phyloP scores from a whole-genome alignment of 2,113 vertebrate species.

The Labeo rohita region DNA sequence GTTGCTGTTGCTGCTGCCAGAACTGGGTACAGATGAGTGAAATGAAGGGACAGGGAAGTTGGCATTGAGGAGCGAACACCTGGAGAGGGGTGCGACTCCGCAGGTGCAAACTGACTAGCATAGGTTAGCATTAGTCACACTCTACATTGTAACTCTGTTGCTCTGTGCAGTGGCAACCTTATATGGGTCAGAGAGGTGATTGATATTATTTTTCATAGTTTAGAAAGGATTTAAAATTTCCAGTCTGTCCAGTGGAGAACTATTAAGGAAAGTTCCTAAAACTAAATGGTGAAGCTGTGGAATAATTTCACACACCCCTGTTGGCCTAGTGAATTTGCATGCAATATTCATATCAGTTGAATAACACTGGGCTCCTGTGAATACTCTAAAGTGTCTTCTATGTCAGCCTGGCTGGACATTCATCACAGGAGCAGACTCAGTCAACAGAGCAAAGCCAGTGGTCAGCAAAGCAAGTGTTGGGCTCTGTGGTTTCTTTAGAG shows the following conservation, averaged over 20 bases:
- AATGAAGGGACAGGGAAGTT: constrained; percentile 5
- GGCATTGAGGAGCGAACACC: background rate
- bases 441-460: constrained; percentile 44
- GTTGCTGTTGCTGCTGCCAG: constrained; percentile 60
- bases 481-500: constrained; percentile 31
- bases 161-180: background rate
- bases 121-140: background rate
- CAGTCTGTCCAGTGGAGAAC: background rate
- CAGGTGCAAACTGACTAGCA: constrained; percentile 28
- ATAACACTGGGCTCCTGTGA: background rate
- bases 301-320: background rate
- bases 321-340: background rate
- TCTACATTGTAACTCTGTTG: background rate
- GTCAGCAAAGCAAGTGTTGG: constrained; percentile 22
- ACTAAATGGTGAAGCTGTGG: background rate
- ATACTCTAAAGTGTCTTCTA: background rate
- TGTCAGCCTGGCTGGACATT: constrained; percentile 16
- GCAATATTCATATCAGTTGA: background rate
- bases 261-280: background rate
- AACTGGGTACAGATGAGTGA: constrained; percentile 2
- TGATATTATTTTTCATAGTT: constrained; percentile 4
- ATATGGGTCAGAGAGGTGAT: background rate
- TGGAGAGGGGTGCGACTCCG: background rate
- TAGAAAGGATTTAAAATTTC: background rate
- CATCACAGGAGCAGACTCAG: constrained; percentile 23